A percentile compares a stretch with the other conserved stretches of the same genome.
Conservation (phyloP, 2,797 vertebrate species). For the Prunella strophiata region DNA sequence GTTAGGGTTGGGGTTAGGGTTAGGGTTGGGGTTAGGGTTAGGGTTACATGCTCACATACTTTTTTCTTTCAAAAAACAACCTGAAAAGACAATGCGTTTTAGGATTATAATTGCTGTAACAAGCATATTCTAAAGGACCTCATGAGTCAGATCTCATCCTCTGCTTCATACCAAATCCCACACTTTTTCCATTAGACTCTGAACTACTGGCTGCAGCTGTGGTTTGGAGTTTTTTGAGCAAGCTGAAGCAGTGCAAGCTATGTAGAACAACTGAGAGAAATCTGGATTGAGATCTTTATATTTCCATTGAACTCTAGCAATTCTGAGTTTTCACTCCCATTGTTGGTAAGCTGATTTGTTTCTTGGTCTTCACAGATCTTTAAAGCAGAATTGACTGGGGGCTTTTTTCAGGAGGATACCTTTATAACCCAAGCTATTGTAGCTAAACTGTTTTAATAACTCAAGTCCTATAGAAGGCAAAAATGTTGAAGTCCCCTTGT, state of each 20-base stretch:
- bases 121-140: not conserved
- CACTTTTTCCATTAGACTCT: not conserved
- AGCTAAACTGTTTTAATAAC: not conserved
- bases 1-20: too few species aligned
- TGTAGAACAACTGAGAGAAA: not conserved
- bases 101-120: not conserved
- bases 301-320: not conserved
- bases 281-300: not conserved
- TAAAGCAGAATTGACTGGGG: not conserved
- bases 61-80: not conserved
- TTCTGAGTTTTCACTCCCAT: not conserved
- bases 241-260: not conserved
- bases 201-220: not conserved
- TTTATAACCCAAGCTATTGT: not conserved
- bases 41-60: too few species aligned
- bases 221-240: not conserved
- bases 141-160: not conserved
- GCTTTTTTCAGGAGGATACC: not conserved
- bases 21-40: too few species aligned
- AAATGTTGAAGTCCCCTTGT: not conserved
- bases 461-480: not conserved
- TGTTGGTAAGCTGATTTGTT: not conserved
- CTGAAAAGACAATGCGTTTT: not conserved
- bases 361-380: not conserved
- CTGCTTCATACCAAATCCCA: not conserved